Percentiles rank a stretch among this genome's conserved stretches.
Conservation (phyloP, 1,140 invertebrate genomes). For the Elymnias hypermnestra region DNA sequence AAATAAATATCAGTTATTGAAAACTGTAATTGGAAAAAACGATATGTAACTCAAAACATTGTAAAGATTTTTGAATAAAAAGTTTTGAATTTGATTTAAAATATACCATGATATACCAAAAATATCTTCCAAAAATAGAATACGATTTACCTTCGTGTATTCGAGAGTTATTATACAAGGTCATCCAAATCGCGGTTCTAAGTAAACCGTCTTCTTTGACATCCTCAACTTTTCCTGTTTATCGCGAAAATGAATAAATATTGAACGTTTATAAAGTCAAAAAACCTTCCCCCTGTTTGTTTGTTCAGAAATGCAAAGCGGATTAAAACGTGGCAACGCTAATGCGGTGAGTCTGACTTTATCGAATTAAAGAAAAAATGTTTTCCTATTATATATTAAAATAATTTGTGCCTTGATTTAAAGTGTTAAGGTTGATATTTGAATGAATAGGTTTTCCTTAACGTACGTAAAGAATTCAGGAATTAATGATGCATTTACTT, state of each 20-base stretch:
- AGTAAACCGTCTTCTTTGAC: too few relatives aligned
- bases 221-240: constrained; percentile 8
- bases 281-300: constrained; percentile 34
- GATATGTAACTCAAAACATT: too few relatives aligned
- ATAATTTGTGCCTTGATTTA: constrained; percentile 15
- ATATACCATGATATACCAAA: too few relatives aligned
- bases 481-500: constrained; percentile 41
- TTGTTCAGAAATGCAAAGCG: constrained; percentile 48
- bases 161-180: too few relatives aligned
- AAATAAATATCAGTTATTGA: too few relatives aligned
- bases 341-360: constrained; percentile 39
- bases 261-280: constrained; percentile 9
- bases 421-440: constrained; percentile 9
- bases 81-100: too few relatives aligned
- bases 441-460: neutral
- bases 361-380: constrained; percentile 46
- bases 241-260: constrained; percentile 9
- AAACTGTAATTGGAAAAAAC: too few relatives aligned
- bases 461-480: constrained; percentile 18
- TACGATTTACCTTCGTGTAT: too few relatives aligned
- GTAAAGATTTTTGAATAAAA: too few relatives aligned
- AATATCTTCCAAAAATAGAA: too few relatives aligned
- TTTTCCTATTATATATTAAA: constrained; percentile 8
- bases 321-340: constrained; percentile 44
- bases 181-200: too few relatives aligned